A percentile compares a stretch with the other conserved stretches of the same genome.
Conservation (phyloP, 1,140 invertebrate species). For the Aleiodes sp. region DNA sequence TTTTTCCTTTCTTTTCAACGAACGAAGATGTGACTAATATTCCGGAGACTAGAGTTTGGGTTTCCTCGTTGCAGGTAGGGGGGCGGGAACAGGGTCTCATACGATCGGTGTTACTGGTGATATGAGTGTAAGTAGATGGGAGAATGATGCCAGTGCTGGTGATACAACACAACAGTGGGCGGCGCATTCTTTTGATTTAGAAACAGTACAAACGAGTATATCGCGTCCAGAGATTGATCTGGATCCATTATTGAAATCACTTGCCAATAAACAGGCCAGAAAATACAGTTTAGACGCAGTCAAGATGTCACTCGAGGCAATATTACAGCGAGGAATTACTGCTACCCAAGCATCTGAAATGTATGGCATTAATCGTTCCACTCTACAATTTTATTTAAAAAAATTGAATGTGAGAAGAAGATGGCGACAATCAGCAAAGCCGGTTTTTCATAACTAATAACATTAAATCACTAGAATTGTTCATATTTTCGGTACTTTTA, state of each 20-base stretch:
- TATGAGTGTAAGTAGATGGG: no score
- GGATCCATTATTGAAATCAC: constrained; percentile 60
- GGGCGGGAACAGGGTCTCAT: constrained; percentile 58
- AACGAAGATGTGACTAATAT: background rate
- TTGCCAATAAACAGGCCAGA: constrained; percentile 63
- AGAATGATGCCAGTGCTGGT: constrained; percentile 33
- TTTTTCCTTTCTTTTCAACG: constrained; percentile 5
- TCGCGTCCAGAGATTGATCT: constrained; percentile 57
- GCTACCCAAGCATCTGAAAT: constrained; percentile 67
- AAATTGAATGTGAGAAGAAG: constrained; percentile 67
- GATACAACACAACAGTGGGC: constrained; percentile 53
- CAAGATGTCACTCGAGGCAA: constrained; percentile 67
- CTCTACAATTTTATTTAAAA: constrained; percentile 69
- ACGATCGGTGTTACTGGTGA: constrained; percentile 52
- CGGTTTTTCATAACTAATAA: constrained; percentile 44
- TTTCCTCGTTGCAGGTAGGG: constrained; percentile 66
- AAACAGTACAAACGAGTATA: constrained; percentile 52
- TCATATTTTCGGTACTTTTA: no score
- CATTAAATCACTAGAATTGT: background rate
- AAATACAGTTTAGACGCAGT: constrained; percentile 67
- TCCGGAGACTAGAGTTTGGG: constrained; percentile 59
- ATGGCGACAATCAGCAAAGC: constrained; percentile 57
- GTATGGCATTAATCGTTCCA: constrained; percentile 69
- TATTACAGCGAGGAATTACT: constrained; percentile 66
- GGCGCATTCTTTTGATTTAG: constrained; percentile 60